Percentiles rank a stretch among this genome's conserved stretches.
phyloP scores from a whole-genome alignment of 2,888 invertebrate species.

The Dendrolimus pini region DNA sequence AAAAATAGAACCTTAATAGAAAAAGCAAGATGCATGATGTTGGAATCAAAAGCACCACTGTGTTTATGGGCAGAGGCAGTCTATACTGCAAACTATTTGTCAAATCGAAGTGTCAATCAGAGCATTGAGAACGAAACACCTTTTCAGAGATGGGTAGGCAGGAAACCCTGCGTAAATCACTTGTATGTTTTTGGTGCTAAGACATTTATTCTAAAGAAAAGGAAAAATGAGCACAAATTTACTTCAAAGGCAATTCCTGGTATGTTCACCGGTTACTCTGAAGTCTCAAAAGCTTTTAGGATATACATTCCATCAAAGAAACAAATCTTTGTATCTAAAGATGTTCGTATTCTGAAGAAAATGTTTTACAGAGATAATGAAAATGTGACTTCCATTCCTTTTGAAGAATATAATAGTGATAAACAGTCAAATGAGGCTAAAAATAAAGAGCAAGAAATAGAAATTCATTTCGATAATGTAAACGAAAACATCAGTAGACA shows the following conservation, averaged over 20 bases:
- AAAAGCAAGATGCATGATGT: too few species aligned
- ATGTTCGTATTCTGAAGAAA: too few species aligned
- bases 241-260: neutral
- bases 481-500: too few species aligned
- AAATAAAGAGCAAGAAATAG: too few species aligned
- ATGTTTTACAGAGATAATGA: too few species aligned
- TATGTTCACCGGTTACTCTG: neutral
- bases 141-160: neutral
- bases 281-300: too few species aligned
- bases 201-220: neutral
- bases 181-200: neutral
- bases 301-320: too few species aligned
- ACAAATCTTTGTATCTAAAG: too few species aligned
- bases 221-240: neutral
- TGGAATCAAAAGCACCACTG: neutral
- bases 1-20: neutral
- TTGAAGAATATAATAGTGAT: too few species aligned
- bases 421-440: too few species aligned
- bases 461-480: too few species aligned
- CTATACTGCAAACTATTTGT: neutral
- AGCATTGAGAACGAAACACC: neutral
- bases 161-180: neutral
- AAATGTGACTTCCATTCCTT: too few species aligned
- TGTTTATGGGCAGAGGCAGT: neutral
- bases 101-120: neutral